Base-by-base conservation (phyloP, 2,113 vertebrate species). In the Epinephelus moara region DNA sequence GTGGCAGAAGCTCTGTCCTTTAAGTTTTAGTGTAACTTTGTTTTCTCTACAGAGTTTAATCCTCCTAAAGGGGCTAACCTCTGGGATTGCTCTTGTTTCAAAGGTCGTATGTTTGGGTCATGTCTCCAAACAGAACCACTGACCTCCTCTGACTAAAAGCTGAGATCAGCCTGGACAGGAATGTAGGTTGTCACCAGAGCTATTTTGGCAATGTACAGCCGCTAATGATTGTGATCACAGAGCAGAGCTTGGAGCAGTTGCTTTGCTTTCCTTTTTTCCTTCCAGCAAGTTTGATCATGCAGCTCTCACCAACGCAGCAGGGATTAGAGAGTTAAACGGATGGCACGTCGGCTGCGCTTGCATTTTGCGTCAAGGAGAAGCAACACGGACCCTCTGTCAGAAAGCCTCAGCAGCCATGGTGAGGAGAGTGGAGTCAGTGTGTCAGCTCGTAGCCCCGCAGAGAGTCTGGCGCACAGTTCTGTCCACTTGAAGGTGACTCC, bases 351-450 rank as follows among this genome's bases (percentile, higher is more conserved):
- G 92, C 95, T 99, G 94, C 97, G 97, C 95, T 93, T 98, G 95
- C 97, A 97, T 94, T 98, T 99, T 91, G 97, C 96, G 90, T 93
- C 97, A 71, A 96, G 95, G 89, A 97, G 97, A 95, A 99, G 97
- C 90, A 97, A 96, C 94, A 98, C 97, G 6, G 97, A 97, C 89
- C 98, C 97, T 1, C 91, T 97, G 87, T 96, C 95, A 14, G 97
- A 98, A 86, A 91, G 91, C 81, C 95, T 96, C 33, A 95, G 95
- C 23, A 95, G 95, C 94, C 95, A 96, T 95, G 96, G 94, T 82
- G 90, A 94, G 90, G 96, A 96, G 70, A 90, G 86, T 30, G 92
- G 80, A 69, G 90, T 89, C 74, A 79, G 81, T 72, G 75, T 72
- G 87, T 91, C 94, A 78, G 93, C 95, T 84, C 81, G 71, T 66